Evolutionary conservation across 2,797 vertebrate species (phyloP).

Genomic region (Crypturellus tataupa): DNA sequence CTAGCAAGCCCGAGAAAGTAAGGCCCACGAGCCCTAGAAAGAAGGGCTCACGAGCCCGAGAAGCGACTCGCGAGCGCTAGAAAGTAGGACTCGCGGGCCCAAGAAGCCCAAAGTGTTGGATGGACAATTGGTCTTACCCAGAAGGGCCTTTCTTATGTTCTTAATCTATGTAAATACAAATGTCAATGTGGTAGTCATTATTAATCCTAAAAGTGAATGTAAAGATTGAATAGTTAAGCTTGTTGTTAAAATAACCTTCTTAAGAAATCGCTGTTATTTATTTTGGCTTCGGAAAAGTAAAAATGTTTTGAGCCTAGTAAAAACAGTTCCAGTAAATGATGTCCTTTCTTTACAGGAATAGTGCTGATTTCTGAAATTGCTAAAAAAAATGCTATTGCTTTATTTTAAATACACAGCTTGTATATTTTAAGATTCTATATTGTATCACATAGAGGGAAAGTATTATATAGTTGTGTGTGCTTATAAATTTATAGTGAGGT

Average conservation of each 20-base stretch:
- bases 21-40: no score
- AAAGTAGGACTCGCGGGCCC: no score
- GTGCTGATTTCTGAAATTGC: not conserved
- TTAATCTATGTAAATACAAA: not conserved
- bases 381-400: not conserved
- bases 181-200: not conserved
- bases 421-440: not conserved
- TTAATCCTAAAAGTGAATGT: not conserved
- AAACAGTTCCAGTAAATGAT: not conserved
- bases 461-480: not conserved
- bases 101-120: not conserved
- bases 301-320: not conserved
- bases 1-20: no score
- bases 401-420: not conserved
- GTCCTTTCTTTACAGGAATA: not conserved
- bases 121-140: not conserved
- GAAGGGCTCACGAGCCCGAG: no score
- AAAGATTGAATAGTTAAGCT: not conserved
- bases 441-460: not conserved
- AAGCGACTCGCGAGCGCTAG: no score
- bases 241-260: not conserved
- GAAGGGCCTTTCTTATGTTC: not conserved
- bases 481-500: not conserved
- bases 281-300: not conserved
- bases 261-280: not conserved